A percentile compares a stretch with the other conserved stretches of the same genome.
These are phyloP conservation scores for Fragum fragum DNA, from an alignment of 2,888 invertebrate species.

Conservation along the genomic window DNA sequence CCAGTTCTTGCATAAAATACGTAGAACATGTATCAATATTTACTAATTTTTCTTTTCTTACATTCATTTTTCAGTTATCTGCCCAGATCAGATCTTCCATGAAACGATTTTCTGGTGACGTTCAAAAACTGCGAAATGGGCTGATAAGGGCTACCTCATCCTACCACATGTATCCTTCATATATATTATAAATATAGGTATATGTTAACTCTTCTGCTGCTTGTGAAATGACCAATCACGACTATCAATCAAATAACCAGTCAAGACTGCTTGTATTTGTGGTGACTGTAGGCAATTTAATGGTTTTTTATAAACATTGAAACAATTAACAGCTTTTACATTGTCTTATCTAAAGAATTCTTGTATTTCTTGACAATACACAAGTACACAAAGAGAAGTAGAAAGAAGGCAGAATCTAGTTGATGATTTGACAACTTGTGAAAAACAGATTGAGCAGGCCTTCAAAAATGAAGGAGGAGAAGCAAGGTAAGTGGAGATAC, in stretches of 20 bases:
- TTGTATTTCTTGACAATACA: conserved; percentile 48
- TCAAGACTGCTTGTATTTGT: too few species aligned
- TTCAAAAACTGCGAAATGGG: conserved; percentile 77
- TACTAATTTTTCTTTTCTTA: too few species aligned
- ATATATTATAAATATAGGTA: too few species aligned
- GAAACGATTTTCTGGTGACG: conserved; percentile 79
- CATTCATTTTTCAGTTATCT: conserved; percentile 76
- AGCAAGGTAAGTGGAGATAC: conserved; percentile 67
- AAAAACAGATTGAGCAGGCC: conserved; percentile 85
- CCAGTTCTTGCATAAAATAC: too few species aligned
- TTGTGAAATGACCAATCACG: too few species aligned
- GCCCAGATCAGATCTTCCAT: conserved; percentile 80
- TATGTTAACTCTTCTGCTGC: too few species aligned
- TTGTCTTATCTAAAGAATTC: too few species aligned
- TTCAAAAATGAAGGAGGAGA: conserved; percentile 78
- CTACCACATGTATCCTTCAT: conserved; percentile 83
- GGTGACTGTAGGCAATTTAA: too few species aligned
- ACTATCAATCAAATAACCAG: too few species aligned
- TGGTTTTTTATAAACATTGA: too few species aligned
- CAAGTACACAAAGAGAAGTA: conserved; percentile 85
- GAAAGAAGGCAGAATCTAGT: conserved; percentile 85
- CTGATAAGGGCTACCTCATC: conserved; percentile 80
- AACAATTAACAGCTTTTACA: too few species aligned
- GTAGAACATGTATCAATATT: too few species aligned
- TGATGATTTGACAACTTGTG: conserved; percentile 84